Evolutionary conservation across 2,888 invertebrate species (phyloP), one percentile per base, ranked within the genome.

Genomic region (Chelonus formosanus): DNA sequence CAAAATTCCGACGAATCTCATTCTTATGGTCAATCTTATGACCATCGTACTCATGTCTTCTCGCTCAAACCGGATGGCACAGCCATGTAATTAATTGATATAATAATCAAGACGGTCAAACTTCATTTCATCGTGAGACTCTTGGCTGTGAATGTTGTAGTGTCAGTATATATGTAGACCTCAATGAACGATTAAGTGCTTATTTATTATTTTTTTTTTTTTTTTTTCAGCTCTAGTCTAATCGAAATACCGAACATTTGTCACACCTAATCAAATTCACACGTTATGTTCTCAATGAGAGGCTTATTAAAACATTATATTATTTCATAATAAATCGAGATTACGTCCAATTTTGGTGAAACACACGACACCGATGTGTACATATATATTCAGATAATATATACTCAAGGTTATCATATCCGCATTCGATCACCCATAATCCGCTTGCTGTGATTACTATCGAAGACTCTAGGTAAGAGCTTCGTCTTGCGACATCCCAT

Each of bases 11-110:
- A 57, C 59, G 63, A 66, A 69, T 55, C 54, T 60, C 58, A 69
- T 60, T 32, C 56, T 48, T 55, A 34, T 10, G 63, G 10, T 20
- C 20, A 1, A 48, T 55, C 6, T 50, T 31, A 45, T 48, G 32
- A 20, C 45, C 10, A 32, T 56, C 57, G 58, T 35, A 63, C 61
- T 68, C 68, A 56, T 57, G 70, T 69, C 69, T 67, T 67, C 65
- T 70, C 67, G 60, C 70, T 70, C 73, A 73, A 75, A 76, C 78
- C 78, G 78, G 78, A 78, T 78, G 78, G 73, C 74, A 66, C 73
- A 76, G 73, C 71, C 72, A 62, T 69, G 73, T 75, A 78, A 79
- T 79, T 79, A 79, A 79, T 79, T 78, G 74, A 76, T 78, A 75
- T 76, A 78, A 78, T 76, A 77, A 78, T 77, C 75, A 74, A 71